These are phyloP conservation scores for Peromyscus californicus DNA, from an alignment of 2,113 vertebrate genomes.

Conservation along the genomic window DNA sequence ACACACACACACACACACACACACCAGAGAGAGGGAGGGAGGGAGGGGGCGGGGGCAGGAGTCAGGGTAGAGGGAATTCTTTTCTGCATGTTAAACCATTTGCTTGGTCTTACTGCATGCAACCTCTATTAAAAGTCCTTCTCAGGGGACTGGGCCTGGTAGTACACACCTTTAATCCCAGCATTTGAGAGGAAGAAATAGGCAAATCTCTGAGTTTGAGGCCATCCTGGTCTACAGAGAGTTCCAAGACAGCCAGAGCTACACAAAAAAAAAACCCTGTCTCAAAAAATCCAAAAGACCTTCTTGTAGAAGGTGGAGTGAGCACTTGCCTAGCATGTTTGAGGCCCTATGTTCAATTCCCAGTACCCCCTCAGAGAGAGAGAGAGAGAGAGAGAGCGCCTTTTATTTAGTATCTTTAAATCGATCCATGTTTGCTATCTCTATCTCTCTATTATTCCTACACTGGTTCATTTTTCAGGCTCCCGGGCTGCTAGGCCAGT, in stretches of 20 bases:
- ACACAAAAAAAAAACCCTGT: neutral
- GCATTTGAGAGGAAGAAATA: neutral
- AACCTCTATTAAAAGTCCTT: slow-evolving; percentile 6
- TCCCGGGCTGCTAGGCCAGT: neutral
- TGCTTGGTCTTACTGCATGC: neutral
- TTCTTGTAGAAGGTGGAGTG: neutral
- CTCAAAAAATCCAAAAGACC: neutral
- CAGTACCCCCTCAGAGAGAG: neutral
- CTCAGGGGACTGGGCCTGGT: neutral
- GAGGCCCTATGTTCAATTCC: neutral
- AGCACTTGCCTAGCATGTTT: neutral
- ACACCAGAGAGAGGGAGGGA: neutral
- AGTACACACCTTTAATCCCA: neutral
- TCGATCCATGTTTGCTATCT: neutral
- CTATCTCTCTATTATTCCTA: neutral
- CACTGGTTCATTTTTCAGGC: neutral
- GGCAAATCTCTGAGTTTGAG: neutral
- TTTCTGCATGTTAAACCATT: neutral
- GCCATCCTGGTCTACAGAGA: neutral
- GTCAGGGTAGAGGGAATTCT: neutral
- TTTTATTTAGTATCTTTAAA: slow-evolving; percentile 31
- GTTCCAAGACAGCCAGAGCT: neutral
- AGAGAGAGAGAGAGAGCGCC: neutral
- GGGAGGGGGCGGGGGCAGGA: neutral
- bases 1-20: neutral